phyloP scores from a whole-genome alignment of 2,888 invertebrate species.

The Trichogramma dendrolimi region DNA sequence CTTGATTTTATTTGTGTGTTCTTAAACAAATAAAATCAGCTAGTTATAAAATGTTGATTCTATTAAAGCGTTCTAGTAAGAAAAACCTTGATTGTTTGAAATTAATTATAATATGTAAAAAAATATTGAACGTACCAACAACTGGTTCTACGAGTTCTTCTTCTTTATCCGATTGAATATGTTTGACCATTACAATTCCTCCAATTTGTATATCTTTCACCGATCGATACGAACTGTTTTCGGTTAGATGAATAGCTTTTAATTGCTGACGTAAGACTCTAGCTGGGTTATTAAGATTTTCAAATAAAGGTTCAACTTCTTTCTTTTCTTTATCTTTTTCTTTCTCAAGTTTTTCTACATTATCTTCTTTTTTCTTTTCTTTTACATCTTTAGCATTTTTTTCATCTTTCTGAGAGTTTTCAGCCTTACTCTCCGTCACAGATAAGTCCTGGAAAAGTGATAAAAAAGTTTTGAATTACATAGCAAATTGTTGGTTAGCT shows the following conservation, averaged over 20 bases:
- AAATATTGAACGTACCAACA: conserved; percentile 55
- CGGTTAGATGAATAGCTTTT: conserved; percentile 73
- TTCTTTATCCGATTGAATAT: conserved; percentile 71
- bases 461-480: too few relatives aligned
- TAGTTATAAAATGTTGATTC: too few relatives aligned
- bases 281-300: conserved; percentile 90
- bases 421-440: too few relatives aligned
- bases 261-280: conserved; percentile 89
- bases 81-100: too few relatives aligned
- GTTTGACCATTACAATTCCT: conserved; percentile 92
- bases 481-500: too few relatives aligned
- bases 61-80: too few relatives aligned
- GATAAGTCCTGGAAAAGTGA: too few relatives aligned
- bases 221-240: conserved; percentile 76
- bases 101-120: too few relatives aligned
- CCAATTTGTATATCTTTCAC: conserved; percentile 91
- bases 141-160: conserved; percentile 90
- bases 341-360: conserved; percentile 50
- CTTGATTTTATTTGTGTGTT: too few relatives aligned
- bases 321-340: conserved; percentile 59
- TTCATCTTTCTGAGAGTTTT: conserved; percentile 45
- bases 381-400: conserved; percentile 55
- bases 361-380: conserved; percentile 48
- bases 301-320: conserved; percentile 89
- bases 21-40: too few relatives aligned